Conservation (phyloP, 2,113 vertebrate species). For the Antigone vipio region DNA sequence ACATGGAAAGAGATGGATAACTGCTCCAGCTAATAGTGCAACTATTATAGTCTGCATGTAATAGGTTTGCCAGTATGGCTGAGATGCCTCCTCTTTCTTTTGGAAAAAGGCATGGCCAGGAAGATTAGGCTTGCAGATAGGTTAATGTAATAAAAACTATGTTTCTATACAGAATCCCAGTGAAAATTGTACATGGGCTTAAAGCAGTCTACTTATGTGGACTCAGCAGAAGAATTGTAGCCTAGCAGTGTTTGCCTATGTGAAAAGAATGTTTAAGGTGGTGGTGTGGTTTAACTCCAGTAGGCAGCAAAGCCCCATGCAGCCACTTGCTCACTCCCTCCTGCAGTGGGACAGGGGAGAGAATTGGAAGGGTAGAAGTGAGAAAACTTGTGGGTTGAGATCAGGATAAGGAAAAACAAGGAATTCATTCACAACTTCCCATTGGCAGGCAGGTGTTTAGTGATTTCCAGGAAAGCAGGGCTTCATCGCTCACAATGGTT, state of each 20-base stretch:
- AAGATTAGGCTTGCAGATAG: not conserved
- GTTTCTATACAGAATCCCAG: not conserved
- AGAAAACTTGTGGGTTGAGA: not conserved
- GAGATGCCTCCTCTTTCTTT: not conserved
- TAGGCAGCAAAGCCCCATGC: accelerated
- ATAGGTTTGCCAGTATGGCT: not conserved
- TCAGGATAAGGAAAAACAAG: not conserved
- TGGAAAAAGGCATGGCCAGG: not conserved
- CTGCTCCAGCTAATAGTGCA: not conserved
- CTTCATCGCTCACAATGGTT: not conserved
- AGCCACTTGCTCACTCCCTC: not conserved
- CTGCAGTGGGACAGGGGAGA: accelerated
- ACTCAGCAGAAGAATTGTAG: not conserved
- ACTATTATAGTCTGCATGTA: accelerated
- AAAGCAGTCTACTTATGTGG: accelerated
- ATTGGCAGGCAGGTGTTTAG: not conserved
- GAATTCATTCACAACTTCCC: not conserved
- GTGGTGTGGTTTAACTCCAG: not conserved
- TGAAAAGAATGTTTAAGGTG: not conserved
- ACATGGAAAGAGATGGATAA: not conserved
- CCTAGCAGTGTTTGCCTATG: not conserved
- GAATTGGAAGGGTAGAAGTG: not conserved
- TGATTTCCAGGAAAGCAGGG: not conserved
- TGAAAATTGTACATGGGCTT: not conserved
- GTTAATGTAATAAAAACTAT: not conserved